phyloP scores from a whole-genome alignment of 2,797 vertebrate species.

The Tokudaia tokunoshimensis region DNA sequence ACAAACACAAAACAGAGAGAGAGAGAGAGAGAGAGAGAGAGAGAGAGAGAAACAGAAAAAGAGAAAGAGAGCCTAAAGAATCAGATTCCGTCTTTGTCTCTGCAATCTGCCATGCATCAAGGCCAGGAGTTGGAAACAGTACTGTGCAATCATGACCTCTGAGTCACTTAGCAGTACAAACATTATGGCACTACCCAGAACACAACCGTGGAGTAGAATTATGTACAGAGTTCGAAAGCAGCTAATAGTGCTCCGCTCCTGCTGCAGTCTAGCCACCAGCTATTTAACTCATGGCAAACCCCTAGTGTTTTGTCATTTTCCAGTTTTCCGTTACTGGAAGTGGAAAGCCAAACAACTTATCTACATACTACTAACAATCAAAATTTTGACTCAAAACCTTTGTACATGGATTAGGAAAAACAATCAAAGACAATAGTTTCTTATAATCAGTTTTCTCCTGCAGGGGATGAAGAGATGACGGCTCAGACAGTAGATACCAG shows the following conservation, averaged over 20 bases:
- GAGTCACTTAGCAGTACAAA: neutral
- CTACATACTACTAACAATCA: neutral
- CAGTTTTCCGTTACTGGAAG: constrained; percentile 17
- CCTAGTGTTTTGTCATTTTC: neutral
- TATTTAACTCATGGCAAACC: neutral
- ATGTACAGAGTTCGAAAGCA: neutral
- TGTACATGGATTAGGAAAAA: neutral
- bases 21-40: neutral
- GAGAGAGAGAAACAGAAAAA: too few relatives aligned
- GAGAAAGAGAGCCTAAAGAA: neutral
- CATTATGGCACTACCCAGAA: neutral
- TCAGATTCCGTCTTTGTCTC: constrained; percentile 1
- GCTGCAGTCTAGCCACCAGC: too few relatives aligned
- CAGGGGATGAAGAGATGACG: neutral
- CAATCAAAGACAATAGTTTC: neutral
- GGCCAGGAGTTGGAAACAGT: neutral
- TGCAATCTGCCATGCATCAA: neutral
- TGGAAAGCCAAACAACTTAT: neutral
- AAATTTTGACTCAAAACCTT: neutral
- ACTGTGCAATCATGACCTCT: neutral
- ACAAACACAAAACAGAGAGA: neutral
- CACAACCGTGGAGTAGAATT: neutral
- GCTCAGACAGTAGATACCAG: neutral
- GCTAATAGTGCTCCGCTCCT: neutral
- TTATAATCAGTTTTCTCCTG: constrained; percentile 32